phyloP scores from a whole-genome alignment of 2,113 vertebrate genomes.

The Ailuropoda melanoleuca region DNA sequence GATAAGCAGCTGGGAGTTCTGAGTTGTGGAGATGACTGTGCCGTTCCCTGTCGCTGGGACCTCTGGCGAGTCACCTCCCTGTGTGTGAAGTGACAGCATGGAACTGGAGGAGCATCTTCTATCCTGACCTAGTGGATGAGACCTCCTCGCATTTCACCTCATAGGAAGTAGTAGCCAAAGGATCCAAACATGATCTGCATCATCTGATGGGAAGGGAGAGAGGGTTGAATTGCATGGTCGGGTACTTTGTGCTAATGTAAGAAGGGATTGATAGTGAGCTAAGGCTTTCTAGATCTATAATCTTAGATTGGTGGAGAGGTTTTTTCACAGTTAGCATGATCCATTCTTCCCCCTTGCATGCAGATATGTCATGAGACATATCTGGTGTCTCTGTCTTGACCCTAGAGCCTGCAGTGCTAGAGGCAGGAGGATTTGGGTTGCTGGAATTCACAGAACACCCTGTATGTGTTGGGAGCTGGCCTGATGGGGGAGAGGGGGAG shows the following conservation, averaged over 20 bases:
- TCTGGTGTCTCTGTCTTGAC: background rate
- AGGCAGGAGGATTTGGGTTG: background rate
- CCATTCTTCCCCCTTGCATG: background rate
- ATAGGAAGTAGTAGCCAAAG: background rate
- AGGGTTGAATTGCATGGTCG: background rate
- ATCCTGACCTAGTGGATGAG: background rate
- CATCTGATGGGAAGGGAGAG: background rate
- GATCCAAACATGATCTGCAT: background rate
- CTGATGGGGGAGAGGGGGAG: background rate
- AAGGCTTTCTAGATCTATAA: background rate
- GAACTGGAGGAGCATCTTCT: background rate
- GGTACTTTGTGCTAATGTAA: background rate
- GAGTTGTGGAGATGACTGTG: background rate
- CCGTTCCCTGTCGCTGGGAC: background rate
- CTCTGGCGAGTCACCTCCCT: background rate
- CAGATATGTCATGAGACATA: rapidly evolving
- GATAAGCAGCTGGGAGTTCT: background rate
- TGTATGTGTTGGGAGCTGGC: background rate
- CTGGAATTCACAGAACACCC: background rate
- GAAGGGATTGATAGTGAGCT: background rate
- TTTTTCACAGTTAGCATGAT: background rate
- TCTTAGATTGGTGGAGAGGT: background rate
- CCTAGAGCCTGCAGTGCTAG: background rate
- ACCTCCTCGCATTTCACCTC: background rate
- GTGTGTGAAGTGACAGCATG: background rate